Base-by-base conservation (phyloP, 1,140 invertebrate species). In the Sinonovacula constricta region DNA sequence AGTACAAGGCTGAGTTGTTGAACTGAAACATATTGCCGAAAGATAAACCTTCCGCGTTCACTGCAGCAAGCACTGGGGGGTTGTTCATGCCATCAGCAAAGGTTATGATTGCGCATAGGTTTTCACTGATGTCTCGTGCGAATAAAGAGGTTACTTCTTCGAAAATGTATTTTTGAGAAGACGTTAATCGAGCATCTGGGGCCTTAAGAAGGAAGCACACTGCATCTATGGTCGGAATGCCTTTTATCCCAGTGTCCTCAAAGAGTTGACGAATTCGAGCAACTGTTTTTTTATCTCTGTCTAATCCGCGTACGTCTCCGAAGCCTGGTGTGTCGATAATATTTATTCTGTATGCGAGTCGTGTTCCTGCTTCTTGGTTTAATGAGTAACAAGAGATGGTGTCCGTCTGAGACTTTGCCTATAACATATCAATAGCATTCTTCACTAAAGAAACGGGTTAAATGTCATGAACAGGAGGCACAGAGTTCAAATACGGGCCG, bases 211-310 rank as follows among this genome's bases (percentile, higher is more conserved):
- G n/a, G n/a, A n/a, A 34, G 60, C 18, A 57, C 54, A 30, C 30
- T 59, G 76, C 81, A 76, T 83, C 81, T 15, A 83, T 65, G n/a
- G 28, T 62, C n/a, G 18, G 31, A n/a, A 63, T 36, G 28, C 60
- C 60, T 26, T 33, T 63, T 12, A 34, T 28, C 4, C 18, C 18
- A 18, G 12, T 12, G 31, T 1, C 1, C 2, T 28, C 2, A 63
- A 63, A 63, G 15, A 36, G 33, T 30, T 34, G 28, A 2, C 33
- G 26, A 2, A 63, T 63, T 34, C 36, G 60, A 18, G 31, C 60
- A 63, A 63, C 33, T 12, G 36, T 36, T 36, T 30, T 31, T 34
- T 63, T 22, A 24, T 63, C 60, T 56, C 53, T 51, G 4, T 78
- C 49, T 24, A 81, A 45, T 3, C 81, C 81, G 34, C 31, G n/a